A percentile compares a stretch with the other conserved stretches of the same genome.
Conservation (phyloP, 2,797 vertebrate genomes). For the Sternarchorhynchus goeldii region DNA sequence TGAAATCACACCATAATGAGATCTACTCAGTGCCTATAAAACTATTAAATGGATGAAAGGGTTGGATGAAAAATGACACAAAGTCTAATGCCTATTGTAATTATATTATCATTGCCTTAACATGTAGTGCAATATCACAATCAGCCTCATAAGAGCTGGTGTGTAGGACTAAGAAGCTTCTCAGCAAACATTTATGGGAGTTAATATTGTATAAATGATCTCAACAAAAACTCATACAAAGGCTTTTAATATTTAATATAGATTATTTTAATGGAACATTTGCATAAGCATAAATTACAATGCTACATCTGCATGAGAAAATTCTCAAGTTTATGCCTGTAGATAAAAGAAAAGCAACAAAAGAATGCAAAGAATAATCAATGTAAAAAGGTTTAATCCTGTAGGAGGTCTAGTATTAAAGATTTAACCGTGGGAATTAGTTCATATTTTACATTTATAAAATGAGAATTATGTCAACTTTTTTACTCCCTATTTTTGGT, state of each 20-base stretch:
- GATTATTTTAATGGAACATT: neutral
- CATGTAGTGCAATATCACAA: conserved; percentile 5
- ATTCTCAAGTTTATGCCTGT: too few species aligned
- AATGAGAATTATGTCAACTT: too few species aligned
- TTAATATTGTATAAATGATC: conserved; percentile 1
- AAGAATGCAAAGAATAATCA: too few species aligned
- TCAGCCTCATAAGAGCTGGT: neutral
- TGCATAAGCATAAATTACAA: neutral
- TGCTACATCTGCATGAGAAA: neutral
- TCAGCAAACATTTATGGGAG: neutral
- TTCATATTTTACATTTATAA: too few species aligned
- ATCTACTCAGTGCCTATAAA: conserved; percentile 27
- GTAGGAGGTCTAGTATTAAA: too few species aligned
- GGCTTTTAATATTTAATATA: neutral
- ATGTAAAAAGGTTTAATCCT: too few species aligned
- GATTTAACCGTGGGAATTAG: too few species aligned
- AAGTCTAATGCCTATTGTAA: conserved; percentile 29
- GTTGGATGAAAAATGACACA: conserved; percentile 24
- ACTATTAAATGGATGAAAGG: conserved; percentile 13
- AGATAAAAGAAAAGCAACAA: too few species aligned
- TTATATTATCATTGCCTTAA: conserved; percentile 22
- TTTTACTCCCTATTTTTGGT: too few species aligned
- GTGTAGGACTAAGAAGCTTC: neutral
- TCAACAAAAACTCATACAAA: too few species aligned
- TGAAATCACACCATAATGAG: conserved; percentile 30